Percentiles rank a stretch among this genome's conserved stretches.
These are phyloP conservation scores for Eurytoma adleriae DNA, from an alignment of 2,888 invertebrate genomes.

Conservation along the genomic window DNA sequence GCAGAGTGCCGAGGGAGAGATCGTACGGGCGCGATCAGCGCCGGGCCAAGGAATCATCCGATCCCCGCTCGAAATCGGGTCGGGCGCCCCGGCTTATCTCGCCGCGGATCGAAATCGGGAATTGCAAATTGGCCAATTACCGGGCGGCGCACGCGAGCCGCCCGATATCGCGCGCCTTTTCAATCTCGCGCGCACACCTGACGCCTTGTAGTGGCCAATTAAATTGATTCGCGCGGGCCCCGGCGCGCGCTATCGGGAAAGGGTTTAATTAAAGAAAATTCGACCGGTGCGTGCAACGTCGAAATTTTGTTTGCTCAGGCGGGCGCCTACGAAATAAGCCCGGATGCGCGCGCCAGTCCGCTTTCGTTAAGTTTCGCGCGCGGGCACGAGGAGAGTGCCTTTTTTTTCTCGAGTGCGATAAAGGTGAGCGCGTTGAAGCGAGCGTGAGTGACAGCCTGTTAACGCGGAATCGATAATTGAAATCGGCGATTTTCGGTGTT, in stretches of 20 bases:
- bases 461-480: no score
- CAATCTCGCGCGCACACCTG: conserved; percentile 46
- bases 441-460: no score
- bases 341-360: no score
- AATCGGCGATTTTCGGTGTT: no score
- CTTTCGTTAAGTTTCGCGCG: no score
- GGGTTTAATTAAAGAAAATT: conserved; percentile 48
- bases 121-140: conserved; percentile 66
- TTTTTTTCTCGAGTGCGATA: no score
- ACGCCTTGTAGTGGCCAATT: conserved; percentile 22
- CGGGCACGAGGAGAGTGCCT: no score
- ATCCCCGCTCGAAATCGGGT: conserved; percentile 45
- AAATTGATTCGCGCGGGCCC: conserved; percentile 30
- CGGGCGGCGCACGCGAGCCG: conserved; percentile 57
- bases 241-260: not conserved
- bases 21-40: not conserved
- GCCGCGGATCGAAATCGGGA: conserved; percentile 54
- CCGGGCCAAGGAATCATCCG: conserved; percentile 17
- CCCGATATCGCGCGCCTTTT: conserved; percentile 22
- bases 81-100: conserved; percentile 33
- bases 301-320: not conserved
- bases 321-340: no score
- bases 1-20: no score
- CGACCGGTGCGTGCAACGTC: not conserved
- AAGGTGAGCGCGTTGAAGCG: no score